phyloP scores from a whole-genome alignment of 1,140 invertebrate species.

The Pseudomyrmex concolor region DNA sequence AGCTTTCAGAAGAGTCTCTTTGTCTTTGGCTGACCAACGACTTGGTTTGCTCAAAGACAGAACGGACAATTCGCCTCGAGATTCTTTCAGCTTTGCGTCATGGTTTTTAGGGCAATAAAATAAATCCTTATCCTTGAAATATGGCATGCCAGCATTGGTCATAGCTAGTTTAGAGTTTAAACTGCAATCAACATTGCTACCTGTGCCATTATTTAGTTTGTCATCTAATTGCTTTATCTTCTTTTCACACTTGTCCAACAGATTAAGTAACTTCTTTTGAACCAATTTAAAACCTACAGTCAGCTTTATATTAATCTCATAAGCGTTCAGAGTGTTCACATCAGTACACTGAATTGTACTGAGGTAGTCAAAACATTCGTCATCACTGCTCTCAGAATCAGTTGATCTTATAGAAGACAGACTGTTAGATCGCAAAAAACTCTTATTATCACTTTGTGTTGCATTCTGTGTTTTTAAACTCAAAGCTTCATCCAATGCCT shows the following conservation, averaged over 20 bases:
- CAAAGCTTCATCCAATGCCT: conserved; percentile 75
- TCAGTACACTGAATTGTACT: neutral
- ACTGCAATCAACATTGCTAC: neutral
- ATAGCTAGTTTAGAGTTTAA: conserved; percentile 41
- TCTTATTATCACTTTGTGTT: neutral
- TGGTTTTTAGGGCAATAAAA: conserved; percentile 80
- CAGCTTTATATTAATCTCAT: conserved; percentile 73
- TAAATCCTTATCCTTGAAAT: conserved; percentile 82
- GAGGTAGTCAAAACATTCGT: neutral
- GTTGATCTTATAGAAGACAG: neutral
- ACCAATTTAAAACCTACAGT: conserved; percentile 61
- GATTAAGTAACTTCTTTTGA: conserved; percentile 63
- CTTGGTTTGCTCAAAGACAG: conserved; percentile 72
- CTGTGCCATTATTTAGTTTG: conserved; percentile 52
- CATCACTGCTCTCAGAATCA: too few species aligned
- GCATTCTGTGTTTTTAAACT: neutral
- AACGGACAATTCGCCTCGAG: conserved; percentile 77
- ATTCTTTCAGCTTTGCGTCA: conserved; percentile 80
- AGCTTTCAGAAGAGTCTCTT: conserved; percentile 73
- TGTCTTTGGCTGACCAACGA: conserved; percentile 79
- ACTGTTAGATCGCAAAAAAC: too few species aligned
- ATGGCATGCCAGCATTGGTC: conserved; percentile 80
- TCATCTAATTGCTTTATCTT: conserved; percentile 67
- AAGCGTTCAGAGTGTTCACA: neutral
- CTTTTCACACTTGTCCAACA: conserved; percentile 73